Percentiles rank a stretch among this genome's conserved stretches.
Evolutionary conservation across 2,888 invertebrate species (phyloP).

Genomic region (Uropetala carovei): DNA sequence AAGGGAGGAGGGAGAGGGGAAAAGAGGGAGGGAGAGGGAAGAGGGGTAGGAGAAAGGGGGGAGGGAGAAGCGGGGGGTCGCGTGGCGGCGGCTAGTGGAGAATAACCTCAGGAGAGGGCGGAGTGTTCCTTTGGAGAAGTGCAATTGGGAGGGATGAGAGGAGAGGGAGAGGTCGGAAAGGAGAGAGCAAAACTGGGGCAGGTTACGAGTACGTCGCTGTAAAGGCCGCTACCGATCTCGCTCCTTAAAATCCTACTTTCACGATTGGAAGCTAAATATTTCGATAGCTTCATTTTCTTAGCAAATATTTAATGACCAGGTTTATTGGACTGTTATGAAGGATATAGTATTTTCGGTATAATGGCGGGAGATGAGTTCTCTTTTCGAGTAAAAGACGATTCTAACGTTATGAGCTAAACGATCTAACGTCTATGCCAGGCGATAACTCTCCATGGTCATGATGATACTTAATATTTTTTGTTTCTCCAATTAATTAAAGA

Average conservation of each 20-base stretch:
- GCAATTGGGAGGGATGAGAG: neutral
- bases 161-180: neutral
- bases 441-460: no score
- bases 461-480: no score
- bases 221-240: neutral
- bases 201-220: neutral
- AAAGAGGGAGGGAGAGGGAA: neutral
- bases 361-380: no score
- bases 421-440: no score
- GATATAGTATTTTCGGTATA: no score
- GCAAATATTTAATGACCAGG: no score
- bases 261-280: neutral
- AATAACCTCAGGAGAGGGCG: neutral
- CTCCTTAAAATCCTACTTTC: neutral
- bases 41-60: neutral
- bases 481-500: no score
- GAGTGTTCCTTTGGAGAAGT: neutral
- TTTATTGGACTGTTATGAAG: no score
- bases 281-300: no score
- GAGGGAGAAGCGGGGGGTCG: neutral
- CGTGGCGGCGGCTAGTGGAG: neutral
- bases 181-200: neutral
- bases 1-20: neutral
- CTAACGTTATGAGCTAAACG: no score
- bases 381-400: no score